Percentiles rank a stretch among this genome's conserved stretches.
Conservation (phyloP, 2,888 invertebrate genomes). For the Schizaphis graminum region DNA sequence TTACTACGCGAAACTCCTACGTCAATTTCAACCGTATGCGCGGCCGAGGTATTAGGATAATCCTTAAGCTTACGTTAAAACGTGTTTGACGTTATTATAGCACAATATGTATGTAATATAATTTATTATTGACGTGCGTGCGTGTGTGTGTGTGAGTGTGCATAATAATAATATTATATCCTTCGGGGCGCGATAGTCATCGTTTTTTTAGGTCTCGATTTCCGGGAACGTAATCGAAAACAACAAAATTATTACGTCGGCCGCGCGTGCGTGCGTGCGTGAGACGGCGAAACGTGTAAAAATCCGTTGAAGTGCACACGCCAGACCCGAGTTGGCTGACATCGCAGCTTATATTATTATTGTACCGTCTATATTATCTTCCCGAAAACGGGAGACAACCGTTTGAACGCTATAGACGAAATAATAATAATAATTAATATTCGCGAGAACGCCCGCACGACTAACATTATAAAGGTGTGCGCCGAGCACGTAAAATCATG, state of each 20-base stretch:
- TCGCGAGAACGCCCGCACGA: neutral
- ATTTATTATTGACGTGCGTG: neutral
- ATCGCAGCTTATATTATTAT: neutral
- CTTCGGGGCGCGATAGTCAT: neutral
- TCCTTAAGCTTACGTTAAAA: neutral
- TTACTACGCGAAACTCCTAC: neutral
- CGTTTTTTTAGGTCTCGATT: neutral
- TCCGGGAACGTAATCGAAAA: neutral
- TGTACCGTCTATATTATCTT: neutral
- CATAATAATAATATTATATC: neutral
- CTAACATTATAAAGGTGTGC: neutral
- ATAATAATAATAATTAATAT: conserved; percentile 18
- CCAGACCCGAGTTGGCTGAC: neutral
- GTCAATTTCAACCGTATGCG: neutral
- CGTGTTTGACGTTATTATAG: neutral
- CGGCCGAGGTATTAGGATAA: neutral
- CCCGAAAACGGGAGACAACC: neutral
- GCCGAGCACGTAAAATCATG: neutral
- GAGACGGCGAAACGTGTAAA: neutral
- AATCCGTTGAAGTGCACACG: neutral
- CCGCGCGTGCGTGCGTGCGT: neutral
- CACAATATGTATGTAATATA: neutral
- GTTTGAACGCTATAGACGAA: neutral
- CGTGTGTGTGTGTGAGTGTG: neutral
- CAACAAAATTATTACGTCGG: neutral